Evolutionary conservation across 2,113 vertebrate species (phyloP), one percentile per base, ranked within the genome.

Genomic region (Nematolebias whitei): DNA sequence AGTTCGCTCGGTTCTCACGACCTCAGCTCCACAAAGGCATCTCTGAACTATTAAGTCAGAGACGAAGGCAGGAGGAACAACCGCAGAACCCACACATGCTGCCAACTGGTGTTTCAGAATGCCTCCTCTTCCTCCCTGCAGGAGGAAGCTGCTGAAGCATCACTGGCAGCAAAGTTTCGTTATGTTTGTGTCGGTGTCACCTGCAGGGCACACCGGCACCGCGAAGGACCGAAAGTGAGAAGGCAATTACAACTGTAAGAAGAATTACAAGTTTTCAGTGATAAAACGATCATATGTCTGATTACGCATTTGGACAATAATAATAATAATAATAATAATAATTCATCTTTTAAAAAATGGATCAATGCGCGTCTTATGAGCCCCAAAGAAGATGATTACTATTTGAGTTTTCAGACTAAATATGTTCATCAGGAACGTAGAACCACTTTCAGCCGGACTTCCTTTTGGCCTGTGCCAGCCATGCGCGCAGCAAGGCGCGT

Each of bases 1-100:
- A 86, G 92, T 92, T 91, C 91, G 90, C 90, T 88, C 74, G 62
- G 91, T 94, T 95, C 93, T 94, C 94, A 95, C 93, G 94, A 94
- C 94, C 93, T 94, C 91, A 87, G 86, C 88, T 89, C 82, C 87
- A 87, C 90, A 88, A 80, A 89, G 83, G 86, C 90, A 90, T 88
- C 85, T 85, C 90, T 88, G 86, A 89, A 92, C 88, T 91, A 85
- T 91, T 88, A 88, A 88, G 85, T 86, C 81, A 87, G 86, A 90
- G 90, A 82, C 83, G 79, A 82, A 88, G 84, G 84, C 90, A 85
- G 78, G 47, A 80, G 52, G 75, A 80, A 64, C 63, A 51, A 87
- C 91, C 91, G 45, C 88, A 78, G 49, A 87, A 87, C 78, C 86
- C 85, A 85, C 89, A 82, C 88, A 79, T 72, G 63, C 84, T 88